Evolutionary conservation across 2,888 invertebrate genomes (phyloP), one percentile per base, ranked within the genome.

Genomic region (Tyria jacobaeae): DNA sequence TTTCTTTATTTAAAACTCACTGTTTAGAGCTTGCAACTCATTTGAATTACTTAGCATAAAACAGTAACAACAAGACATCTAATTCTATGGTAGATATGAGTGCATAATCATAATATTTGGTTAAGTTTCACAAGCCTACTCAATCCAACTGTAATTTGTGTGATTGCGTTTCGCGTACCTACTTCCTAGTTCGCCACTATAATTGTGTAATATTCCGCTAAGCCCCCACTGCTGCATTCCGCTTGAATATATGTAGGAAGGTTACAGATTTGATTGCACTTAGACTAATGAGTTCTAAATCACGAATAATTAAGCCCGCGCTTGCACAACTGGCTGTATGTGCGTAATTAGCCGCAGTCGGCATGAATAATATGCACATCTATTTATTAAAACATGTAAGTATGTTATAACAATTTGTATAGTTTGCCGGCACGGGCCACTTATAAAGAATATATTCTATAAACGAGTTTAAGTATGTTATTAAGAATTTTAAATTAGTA

Each of bases 221-320:
- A 66, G 60, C 56, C 50, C 57, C 48, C 51, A 27, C 44, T 56
- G 2, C 35, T 21, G 52, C 54, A 31, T 51, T 24, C 44, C 66
- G 58, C 57, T 62, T 52, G 59, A 58, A 61, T n/a, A n/a, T 62
- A 37, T 64, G 57, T 56, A 61, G 68, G 62, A 66, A 74, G 71
- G 68, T 71, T 72, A 65, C 59, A 64, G 70, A 74, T 78, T 80
- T 75, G 74, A 79, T 76, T 79, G 78, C 73, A 73, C 72, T 76
- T 73, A 66, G 72, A 70, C 68, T 69, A 77, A 80, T 78, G 70
- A 71, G 66, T 73, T 71, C 57, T 67, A 62, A 71, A 70, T 69
- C 62, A 69, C 56, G 55, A 64, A 61, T 57, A 57, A 49, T 61
- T 67, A 24, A 62, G 41, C 50, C 15, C 14, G 24, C 49, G 39